Conservation (phyloP, 2,113 vertebrate genomes). For the Amphilophus citrinellus region DNA sequence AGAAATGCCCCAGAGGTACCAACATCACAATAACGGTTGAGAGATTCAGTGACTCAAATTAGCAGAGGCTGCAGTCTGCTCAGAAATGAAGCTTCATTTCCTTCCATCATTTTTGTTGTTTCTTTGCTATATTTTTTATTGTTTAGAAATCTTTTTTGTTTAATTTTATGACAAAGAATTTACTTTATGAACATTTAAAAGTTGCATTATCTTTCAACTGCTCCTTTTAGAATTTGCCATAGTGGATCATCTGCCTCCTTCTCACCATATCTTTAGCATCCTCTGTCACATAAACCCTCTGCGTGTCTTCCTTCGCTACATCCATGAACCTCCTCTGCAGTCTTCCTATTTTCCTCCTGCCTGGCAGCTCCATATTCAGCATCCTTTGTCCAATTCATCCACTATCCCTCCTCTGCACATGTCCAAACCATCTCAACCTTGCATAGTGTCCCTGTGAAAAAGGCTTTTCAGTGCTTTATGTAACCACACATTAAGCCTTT, state of each 20-base stretch:
- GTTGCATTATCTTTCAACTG: background rate
- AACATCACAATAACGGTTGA: background rate
- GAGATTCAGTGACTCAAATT: background rate
- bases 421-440: no score
- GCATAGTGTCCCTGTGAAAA: no score
- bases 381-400: no score
- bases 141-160: background rate
- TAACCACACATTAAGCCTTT: background rate
- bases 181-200: background rate
- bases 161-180: background rate
- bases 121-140: background rate
- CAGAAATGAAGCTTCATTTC: background rate
- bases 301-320: no score
- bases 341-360: no score
- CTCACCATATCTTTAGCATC: background rate
- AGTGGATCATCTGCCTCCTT: background rate
- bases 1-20: background rate
- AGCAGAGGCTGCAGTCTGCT: background rate
- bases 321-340: no score
- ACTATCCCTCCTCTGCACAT: no score
- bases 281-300: no score
- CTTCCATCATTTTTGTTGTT: background rate
- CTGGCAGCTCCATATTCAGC: no score
- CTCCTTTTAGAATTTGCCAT: background rate
- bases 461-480: no score